Evolutionary conservation across 2,888 invertebrate species (phyloP).

Genomic region (Acronicta leporina): DNA sequence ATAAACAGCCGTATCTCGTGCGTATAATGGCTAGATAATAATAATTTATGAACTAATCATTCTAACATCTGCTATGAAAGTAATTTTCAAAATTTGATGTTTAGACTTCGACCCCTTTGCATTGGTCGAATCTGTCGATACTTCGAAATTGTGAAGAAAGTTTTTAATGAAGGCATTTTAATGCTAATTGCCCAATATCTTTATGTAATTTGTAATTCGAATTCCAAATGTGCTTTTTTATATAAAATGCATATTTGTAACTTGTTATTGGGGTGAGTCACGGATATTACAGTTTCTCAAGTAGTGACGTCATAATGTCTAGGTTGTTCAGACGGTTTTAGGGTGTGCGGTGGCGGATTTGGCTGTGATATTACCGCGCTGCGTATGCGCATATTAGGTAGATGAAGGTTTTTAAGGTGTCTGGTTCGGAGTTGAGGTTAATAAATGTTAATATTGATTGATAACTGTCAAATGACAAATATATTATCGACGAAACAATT

Average conservation of each 20-base stretch:
- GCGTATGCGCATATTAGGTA: constrained; percentile 51
- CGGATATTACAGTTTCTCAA: constrained; percentile 8
- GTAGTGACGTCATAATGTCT: constrained; percentile 29
- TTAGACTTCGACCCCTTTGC: no score
- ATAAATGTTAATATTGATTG: constrained; percentile 21
- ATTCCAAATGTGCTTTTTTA: background rate
- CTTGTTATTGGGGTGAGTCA: constrained; percentile 3
- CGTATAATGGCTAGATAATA: no score
- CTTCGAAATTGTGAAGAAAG: no score
- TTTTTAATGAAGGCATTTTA: no score
- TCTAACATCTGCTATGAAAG: no score
- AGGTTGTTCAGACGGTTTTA: constrained; percentile 25
- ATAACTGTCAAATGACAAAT: constrained; percentile 27
- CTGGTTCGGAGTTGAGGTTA: constrained; percentile 38
- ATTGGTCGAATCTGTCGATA: no score
- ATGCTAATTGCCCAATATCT: no score
- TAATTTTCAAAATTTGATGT: no score
- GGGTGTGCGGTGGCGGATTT: constrained; percentile 72
- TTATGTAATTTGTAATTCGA: background rate
- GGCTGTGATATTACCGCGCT: constrained; percentile 80
- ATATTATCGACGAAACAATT: background rate
- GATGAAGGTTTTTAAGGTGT: constrained; percentile 55
- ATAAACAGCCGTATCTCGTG: no score
- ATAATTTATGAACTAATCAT: no score
- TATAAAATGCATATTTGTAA: background rate